Conservation (phyloP, 2,888 invertebrate genomes). For the Pomacea canaliculata region DNA sequence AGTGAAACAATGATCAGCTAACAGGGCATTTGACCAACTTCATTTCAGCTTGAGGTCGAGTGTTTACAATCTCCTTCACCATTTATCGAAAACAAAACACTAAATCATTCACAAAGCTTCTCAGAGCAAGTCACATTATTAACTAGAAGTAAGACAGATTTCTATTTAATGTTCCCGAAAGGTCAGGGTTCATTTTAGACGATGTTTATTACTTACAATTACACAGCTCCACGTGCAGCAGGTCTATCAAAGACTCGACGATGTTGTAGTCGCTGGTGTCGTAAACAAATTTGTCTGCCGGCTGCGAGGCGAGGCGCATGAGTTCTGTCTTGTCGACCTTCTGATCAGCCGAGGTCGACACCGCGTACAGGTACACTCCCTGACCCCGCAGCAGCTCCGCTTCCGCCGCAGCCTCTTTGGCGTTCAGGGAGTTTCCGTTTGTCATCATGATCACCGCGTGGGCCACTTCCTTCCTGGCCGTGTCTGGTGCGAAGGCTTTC, state of each 20-base stretch:
- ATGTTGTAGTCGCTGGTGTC: conserved; percentile 52
- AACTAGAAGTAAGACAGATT: too few species aligned
- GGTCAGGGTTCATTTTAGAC: too few species aligned
- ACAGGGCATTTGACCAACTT: too few species aligned
- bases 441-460: conserved; percentile 33
- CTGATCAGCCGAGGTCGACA: conserved; percentile 36
- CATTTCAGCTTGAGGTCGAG: too few species aligned
- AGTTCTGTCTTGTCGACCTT: conserved; percentile 51
- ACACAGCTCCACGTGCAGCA: conserved; percentile 58
- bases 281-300: conserved; percentile 55
- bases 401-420: conserved; percentile 1
- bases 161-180: too few species aligned
- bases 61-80: too few species aligned
- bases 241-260: conserved; percentile 52
- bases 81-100: too few species aligned
- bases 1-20: too few species aligned
- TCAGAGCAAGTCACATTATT: too few species aligned
- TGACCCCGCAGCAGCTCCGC: conserved; percentile 31
- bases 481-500: conserved; percentile 17
- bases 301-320: conserved; percentile 51
- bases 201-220: conserved; percentile 23
- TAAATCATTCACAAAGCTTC: too few species aligned
- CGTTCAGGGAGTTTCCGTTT: conserved; percentile 17
- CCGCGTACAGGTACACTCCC: conserved; percentile 59
- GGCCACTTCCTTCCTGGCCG: conserved; percentile 19